Base-by-base conservation (phyloP, 2,888 invertebrate genomes). In the Phengaris arion region DNA sequence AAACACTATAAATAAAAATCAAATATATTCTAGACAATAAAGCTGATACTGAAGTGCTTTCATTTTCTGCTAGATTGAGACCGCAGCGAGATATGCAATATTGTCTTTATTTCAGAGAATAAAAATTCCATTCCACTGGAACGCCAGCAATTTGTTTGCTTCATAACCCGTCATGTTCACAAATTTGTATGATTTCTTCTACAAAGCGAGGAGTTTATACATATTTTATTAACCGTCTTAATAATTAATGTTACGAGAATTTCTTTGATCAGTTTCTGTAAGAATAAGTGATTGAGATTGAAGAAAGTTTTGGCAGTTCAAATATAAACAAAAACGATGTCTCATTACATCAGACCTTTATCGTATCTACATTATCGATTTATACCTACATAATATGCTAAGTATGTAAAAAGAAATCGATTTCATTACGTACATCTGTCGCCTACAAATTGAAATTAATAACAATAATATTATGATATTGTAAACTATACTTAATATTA, bases 121-220 rank as follows among this genome's bases (percentile, higher is more conserved):
- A 75, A 75, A 75, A 75, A 75, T 75, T 75, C 75, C 69, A 22
- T 69, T 69, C 75, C 55, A 55, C n/a, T 48, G 69, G 69, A 48
- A 69, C 75, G 68, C 70, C 69, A 68, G 69, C 69, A 70, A 75
- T 75, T 70, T 75, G 70, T 75, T 35, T 70, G 70, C 75, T 70
- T 70, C 70, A 70, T 75, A 75, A 75, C 75, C 69, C 70, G 69
- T 75, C 75, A 57, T 57, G 75, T 70, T 55, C 55, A 75, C 75
- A 75, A 75, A 70, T 70, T 70, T 51, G 69, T 70, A 57, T 70
- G 57, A 72, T 72, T 72, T 52, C 54, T 72, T 72, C 4, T 35
- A 45, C 64, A 64, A 45, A 64, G 64, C 12, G 35, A 13, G 35
- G 35, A 35, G 64, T 45, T 64, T 64, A 45, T 13, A 45, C 64